A percentile compares a stretch with the other conserved stretches of the same genome.
Conservation (phyloP, 2,888 invertebrate genomes). For the Eumacrocentrus americanus region DNA sequence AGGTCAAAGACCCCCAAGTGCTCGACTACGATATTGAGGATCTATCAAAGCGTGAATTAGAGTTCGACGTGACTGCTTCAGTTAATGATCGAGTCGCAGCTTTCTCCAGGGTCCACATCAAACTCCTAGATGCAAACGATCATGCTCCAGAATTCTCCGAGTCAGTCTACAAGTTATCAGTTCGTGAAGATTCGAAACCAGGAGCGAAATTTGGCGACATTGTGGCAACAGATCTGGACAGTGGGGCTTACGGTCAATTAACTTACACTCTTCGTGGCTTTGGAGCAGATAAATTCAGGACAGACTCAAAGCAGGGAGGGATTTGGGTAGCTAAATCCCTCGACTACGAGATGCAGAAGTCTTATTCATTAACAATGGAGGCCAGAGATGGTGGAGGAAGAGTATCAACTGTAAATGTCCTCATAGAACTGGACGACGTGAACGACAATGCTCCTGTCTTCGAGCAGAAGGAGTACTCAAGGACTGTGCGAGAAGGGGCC, state of each 20-base stretch:
- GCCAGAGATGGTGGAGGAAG: slow-evolving; percentile 83
- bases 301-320: slow-evolving; percentile 72
- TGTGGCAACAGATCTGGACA: slow-evolving; percentile 75
- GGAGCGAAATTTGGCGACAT: slow-evolving; percentile 71
- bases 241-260: slow-evolving; percentile 73
- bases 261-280: slow-evolving; percentile 79
- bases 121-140: slow-evolving; percentile 79
- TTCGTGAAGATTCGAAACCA: slow-evolving; percentile 70
- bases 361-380: slow-evolving; percentile 79
- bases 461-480: slow-evolving; percentile 72
- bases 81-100: slow-evolving; percentile 65
- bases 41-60: slow-evolving; percentile 66
- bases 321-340: slow-evolving; percentile 70
- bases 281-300: slow-evolving; percentile 77
- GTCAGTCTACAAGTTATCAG: slow-evolving; percentile 69
- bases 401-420: slow-evolving; percentile 73
- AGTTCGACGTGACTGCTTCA: slow-evolving; percentile 73
- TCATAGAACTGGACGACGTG: slow-evolving; percentile 74
- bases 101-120: slow-evolving; percentile 68
- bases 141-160: slow-evolving; percentile 75
- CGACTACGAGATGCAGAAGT: slow-evolving; percentile 81
- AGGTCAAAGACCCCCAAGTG: slow-evolving; percentile 70
- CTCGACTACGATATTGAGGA: slow-evolving; percentile 76
- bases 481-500: slow-evolving; percentile 79
- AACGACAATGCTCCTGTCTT: slow-evolving; percentile 81